Evolutionary conservation across 2,113 vertebrate species (phyloP).

Genomic region (Sakesphorus luctuosus): DNA sequence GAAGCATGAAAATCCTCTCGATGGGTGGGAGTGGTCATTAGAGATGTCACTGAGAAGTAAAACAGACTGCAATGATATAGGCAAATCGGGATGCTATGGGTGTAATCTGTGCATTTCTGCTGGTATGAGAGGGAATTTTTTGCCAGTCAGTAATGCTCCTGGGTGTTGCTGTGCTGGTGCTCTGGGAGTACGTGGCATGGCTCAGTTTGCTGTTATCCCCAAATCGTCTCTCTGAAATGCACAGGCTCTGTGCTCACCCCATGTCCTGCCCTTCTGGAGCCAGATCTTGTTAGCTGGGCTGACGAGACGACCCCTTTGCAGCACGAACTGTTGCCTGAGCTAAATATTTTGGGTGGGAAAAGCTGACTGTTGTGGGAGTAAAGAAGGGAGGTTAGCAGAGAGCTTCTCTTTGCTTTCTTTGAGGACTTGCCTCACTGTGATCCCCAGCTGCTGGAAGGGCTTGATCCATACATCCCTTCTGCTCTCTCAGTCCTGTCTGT

Average conservation of each 20-base stretch:
- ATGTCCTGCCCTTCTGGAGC: not conserved
- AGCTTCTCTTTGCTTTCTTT: not conserved
- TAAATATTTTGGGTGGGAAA: not conserved
- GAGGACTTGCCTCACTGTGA: not conserved
- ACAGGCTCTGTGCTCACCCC: not conserved
- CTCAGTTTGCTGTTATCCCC: not conserved
- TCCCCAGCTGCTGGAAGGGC: not conserved
- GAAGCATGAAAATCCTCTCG: not conserved
- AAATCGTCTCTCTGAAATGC: not conserved
- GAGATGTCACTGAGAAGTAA: not conserved
- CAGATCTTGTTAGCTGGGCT: not conserved
- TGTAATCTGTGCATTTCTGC: not conserved
- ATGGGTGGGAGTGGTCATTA: not conserved
- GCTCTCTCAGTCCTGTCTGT: not conserved
- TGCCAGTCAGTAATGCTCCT: not conserved
- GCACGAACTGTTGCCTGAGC: not conserved
- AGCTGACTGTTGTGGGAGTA: not conserved
- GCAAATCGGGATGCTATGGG: not conserved
- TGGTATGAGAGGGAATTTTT: not conserved
- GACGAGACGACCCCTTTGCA: not conserved
- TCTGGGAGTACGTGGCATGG: not conserved
- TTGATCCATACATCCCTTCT: not conserved
- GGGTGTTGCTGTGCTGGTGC: not conserved
- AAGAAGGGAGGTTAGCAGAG: not conserved
- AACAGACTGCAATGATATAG: not conserved